Conservation (phyloP, 23 tunicate species). For the Ciona savignyi region DNA sequence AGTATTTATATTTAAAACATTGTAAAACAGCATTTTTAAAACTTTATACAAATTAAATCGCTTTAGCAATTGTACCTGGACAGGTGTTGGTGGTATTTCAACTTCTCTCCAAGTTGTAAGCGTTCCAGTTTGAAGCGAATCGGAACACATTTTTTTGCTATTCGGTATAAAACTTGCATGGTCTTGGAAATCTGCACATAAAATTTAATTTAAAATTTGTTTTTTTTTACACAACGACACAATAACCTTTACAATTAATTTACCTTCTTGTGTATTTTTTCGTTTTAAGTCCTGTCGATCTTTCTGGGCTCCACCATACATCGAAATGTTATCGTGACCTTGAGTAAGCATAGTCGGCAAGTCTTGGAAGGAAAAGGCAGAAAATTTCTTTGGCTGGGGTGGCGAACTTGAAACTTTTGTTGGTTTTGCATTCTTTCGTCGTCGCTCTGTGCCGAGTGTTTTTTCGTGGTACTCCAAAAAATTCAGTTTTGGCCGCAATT, state of each 20-base stretch:
- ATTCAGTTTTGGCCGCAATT: background rate
- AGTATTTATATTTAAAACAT: background rate
- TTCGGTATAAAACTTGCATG: no score
- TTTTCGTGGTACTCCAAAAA: background rate
- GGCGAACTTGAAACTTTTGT: background rate
- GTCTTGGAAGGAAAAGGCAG: background rate
- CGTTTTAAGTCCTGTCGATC: background rate
- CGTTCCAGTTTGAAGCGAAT: no score
- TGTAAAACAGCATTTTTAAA: no score
- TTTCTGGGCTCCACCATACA: background rate
- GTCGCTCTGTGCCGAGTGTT: background rate
- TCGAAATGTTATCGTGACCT: background rate
- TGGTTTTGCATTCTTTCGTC: slow-evolving; percentile 2
- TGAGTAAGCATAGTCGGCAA: slow-evolving; percentile 15
- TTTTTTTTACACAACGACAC: no score
- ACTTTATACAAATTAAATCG: no score
- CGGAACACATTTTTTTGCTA: background rate
- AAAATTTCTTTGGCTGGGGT: background rate
- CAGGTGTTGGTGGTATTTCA: background rate
- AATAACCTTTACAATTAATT: background rate
- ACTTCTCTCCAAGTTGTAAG: background rate
- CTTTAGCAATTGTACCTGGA: no score
- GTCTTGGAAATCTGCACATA: no score
- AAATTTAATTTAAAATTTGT: no score
- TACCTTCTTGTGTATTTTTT: slow-evolving; percentile 4